Percentiles rank a stretch among this genome's conserved stretches.
Evolutionary conservation across 2,113 vertebrate species (phyloP).

Genomic region (Albula glossodonta): DNA sequence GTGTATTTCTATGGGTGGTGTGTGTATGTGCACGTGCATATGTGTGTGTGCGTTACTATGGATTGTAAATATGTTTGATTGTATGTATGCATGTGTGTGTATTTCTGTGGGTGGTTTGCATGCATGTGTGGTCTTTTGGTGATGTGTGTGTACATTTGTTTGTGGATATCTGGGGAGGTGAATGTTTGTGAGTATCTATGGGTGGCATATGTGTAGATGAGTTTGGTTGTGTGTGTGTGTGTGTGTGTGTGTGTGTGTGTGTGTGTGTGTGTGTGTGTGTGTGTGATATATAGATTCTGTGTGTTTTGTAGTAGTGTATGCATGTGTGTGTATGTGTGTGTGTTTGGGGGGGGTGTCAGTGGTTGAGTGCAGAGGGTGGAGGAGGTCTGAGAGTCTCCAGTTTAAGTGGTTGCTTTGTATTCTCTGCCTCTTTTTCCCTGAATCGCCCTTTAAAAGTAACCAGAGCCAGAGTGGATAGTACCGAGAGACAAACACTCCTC

Average conservation of each 20-base stretch:
- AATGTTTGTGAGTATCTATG: not conserved
- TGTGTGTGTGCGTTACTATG: too few relatives aligned
- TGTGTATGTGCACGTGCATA: too few relatives aligned
- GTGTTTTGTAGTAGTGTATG: not conserved
- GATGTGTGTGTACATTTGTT: not conserved
- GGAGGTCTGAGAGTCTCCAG: slow-evolving; percentile 12
- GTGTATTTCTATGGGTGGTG: too few relatives aligned
- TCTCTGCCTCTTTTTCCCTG: slow-evolving; percentile 28
- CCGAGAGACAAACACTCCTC: slow-evolving; percentile 44
- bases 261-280: slow-evolving; percentile 1
- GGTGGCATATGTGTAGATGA: not conserved
- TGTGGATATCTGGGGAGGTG: not conserved
- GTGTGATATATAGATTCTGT: not conserved
- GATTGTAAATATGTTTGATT: too few relatives aligned
- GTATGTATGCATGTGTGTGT: too few relatives aligned
- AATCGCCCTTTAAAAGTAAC: slow-evolving; percentile 55
- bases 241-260: not conserved
- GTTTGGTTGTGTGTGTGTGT: not conserved
- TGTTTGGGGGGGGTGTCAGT: not conserved
- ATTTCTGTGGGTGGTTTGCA: too few relatives aligned
- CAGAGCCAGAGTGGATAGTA: slow-evolving; percentile 52
- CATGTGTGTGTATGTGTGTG: not conserved
- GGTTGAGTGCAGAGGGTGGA: slow-evolving; percentile 12
- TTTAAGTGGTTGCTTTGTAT: slow-evolving; percentile 51
- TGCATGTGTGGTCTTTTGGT: too few relatives aligned